phyloP scores from a whole-genome alignment of 1,140 invertebrate species.

The roundworm (Caenorhabditis elegans) region WBcel235 BX284606.5:2435001-2435500 shows the following conservation, averaged over 20 bases:
- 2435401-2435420: not conserved
- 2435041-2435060: not conserved
- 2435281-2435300: slow-evolving; percentile 49
- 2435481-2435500: not conserved
- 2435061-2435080: not conserved
- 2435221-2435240: not conserved
- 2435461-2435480: not conserved
- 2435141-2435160: too few relatives aligned
- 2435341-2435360: not conserved
- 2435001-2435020: not conserved
- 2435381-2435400: not conserved
- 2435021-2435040: not conserved
- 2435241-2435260: not conserved
- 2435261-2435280: slow-evolving; percentile 34
- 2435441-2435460: not conserved
- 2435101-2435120: not conserved
- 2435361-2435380: not conserved
- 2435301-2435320: slow-evolving; percentile 33
- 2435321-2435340: slow-evolving; percentile 42
- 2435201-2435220: not conserved
- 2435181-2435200: not conserved
- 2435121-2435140: not conserved
- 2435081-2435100: not conserved
- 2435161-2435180: too few relatives aligned
- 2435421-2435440: not conserved